Conservation (phyloP, 2,113 vertebrate species). For the Chionodraco myersi region DNA sequence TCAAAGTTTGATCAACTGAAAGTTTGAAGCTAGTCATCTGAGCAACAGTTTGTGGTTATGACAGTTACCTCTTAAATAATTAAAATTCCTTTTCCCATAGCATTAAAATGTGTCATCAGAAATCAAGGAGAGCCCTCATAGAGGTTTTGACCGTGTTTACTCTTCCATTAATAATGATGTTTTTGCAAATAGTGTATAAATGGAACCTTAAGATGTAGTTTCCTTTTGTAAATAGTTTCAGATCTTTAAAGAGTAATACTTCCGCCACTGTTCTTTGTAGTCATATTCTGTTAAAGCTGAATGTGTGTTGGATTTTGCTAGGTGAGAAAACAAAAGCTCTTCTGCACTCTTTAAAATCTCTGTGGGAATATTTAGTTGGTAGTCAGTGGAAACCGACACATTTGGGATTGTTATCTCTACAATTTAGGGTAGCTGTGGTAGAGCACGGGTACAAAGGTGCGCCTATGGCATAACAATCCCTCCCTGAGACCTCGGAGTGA, state of each 20-base stretch:
- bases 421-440: conserved; percentile 15
- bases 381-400: conserved; percentile 32
- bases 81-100: conserved; percentile 36
- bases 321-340: conserved; percentile 26
- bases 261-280: background rate
- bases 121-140: conserved; percentile 8
- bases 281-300: conserved; percentile 19
- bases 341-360: conserved; percentile 37
- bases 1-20: conserved; percentile 31
- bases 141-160: conserved; percentile 50
- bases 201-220: conserved; percentile 16
- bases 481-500: conserved; percentile 18
- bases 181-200: conserved; percentile 46
- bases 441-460: conserved; percentile 34
- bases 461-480: conserved; percentile 17
- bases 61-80: conserved; percentile 45
- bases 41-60: conserved; percentile 40
- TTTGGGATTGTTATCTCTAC: conserved; percentile 39
- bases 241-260: conserved; percentile 1
- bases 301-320: background rate
- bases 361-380: conserved; percentile 35
- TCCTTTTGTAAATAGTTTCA: conserved; percentile 14
- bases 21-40: conserved; percentile 17
- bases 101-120: conserved; percentile 39
- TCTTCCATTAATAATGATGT: conserved; percentile 60